phyloP scores from a whole-genome alignment of 1,140 invertebrate genomes.

The Caenorhabditis latens region DNA sequence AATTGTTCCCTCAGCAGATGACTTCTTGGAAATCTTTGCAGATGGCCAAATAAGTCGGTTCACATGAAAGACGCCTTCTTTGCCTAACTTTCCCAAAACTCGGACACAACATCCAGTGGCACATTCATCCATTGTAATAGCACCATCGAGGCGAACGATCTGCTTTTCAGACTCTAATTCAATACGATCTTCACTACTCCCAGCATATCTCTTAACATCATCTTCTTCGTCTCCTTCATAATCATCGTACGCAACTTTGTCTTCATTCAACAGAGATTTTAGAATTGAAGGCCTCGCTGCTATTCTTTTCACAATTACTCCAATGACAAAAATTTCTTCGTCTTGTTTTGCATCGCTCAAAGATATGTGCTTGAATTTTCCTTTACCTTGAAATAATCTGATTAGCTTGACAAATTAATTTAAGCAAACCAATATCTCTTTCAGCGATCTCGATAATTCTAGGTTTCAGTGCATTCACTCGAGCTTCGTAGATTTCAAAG shows the following conservation, averaged over 20 bases:
- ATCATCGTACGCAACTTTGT: slow-evolving; percentile 31
- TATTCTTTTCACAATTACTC: slow-evolving; percentile 31
- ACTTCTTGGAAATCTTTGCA: not conserved
- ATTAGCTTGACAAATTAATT: not conserved
- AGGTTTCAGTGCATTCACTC: slow-evolving; percentile 11
- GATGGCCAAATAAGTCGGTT: slow-evolving; percentile 19
- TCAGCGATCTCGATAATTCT: slow-evolving; percentile 8
- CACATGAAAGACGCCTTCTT: slow-evolving; percentile 49
- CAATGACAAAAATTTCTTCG: slow-evolving; percentile 30
- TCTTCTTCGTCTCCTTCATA: slow-evolving; percentile 14
- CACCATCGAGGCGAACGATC: slow-evolving; percentile 6
- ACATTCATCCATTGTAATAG: slow-evolving; percentile 45
- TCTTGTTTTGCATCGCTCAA: slow-evolving; percentile 37
- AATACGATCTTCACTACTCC: slow-evolving; percentile 36
- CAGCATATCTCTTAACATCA: slow-evolving; percentile 35
- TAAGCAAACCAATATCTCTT: not conserved
- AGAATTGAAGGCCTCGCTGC: slow-evolving; percentile 13
- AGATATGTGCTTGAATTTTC: not conserved
- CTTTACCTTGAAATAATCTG: slow-evolving; percentile 14
- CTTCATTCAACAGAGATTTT: slow-evolving; percentile 28
- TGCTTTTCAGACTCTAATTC: slow-evolving; percentile 29
- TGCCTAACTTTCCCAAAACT: slow-evolving; percentile 38
- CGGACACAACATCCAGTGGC: slow-evolving; percentile 54
- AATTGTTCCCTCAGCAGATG: not conserved
- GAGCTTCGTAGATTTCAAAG: slow-evolving; percentile 36